Evolutionary conservation across 1,140 invertebrate genomes (phyloP), one percentile per base, ranked within the genome.

Genomic region (Solenopsis fugax): DNA sequence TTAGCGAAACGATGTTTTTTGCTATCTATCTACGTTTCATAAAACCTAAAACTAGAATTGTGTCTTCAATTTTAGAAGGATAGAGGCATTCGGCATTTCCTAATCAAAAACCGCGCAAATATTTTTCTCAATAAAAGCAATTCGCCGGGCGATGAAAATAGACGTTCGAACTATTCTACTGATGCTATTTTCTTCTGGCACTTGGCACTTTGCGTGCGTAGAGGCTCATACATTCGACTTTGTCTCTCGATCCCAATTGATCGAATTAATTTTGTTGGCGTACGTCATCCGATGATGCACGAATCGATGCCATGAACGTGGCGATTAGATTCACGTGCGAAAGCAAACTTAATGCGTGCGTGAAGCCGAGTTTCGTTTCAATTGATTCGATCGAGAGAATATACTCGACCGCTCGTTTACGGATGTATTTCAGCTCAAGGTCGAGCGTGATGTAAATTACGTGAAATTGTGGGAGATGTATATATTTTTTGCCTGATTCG

Each of bases 251-350:
- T 56, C n/a, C 10, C 58, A 80, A 89, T 87, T 88, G 73, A 89
- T 89, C 85, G n/a, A 52, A 50, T 54, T 60, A 45, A 89, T 84
- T 85, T 62, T 54, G 24, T 87, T 80, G 65, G n/a, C 58, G 34
- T 62, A 89, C 88, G 78, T 80, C 76, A 87, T 77, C 52, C 50
- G 52, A 58, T 29, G 69, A 50, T 62, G 41, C 77, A 81, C 56
- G 88, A 48, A 41, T 56, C 37, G 18, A 84, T 88, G 24, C 86
- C 75, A 72, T 77, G 88, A 41, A 54, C 72, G 29, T 56, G 29
- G 56, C 73, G 64, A 90, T 90, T 87, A 73, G 76, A 84, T 89
- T 78, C 73, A 87, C 85, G 54, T 75, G 69, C 54, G 56, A 41
- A 24, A 29, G 18, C 24, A 73, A 84, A 75, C 29, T 75, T 75